A percentile compares a stretch with the other conserved stretches of the same genome.
phyloP scores from a whole-genome alignment of 2,888 invertebrate species.

The Plagodis dolabraria region DNA sequence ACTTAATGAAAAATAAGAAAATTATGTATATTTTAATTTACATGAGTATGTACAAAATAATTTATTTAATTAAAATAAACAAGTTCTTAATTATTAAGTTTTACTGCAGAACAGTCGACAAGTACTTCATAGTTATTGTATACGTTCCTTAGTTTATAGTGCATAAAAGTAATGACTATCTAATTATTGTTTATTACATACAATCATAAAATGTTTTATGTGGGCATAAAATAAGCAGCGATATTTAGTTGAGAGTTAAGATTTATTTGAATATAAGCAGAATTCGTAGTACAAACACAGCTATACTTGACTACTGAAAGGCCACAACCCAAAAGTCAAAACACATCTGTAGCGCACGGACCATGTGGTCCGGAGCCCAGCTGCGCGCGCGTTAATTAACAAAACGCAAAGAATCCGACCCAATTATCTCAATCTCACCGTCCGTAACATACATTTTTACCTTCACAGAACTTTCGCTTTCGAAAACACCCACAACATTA shows the following conservation, averaged over 20 bases:
- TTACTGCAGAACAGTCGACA: conserved; percentile 1
- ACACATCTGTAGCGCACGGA: conserved; percentile 28
- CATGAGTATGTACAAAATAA: too few relatives aligned
- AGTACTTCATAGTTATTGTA: conserved; percentile 36
- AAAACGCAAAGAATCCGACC: conserved; percentile 70
- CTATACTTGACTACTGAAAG: too few relatives aligned
- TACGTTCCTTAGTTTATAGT: conserved; percentile 32
- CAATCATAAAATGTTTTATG: conserved; percentile 16
- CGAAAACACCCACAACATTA: conserved; percentile 28
- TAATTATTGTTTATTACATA: conserved; percentile 27
- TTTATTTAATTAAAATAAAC: too few relatives aligned
- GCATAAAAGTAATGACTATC: conserved; percentile 42
- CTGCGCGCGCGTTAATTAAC: conserved; percentile 73
- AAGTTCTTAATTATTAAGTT: neutral
- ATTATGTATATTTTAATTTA: too few relatives aligned
- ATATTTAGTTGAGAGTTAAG: neutral
- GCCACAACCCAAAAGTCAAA: too few relatives aligned
- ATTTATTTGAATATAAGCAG: too few relatives aligned
- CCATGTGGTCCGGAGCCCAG: conserved; percentile 67
- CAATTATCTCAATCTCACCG: conserved; percentile 54
- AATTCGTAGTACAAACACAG: too few relatives aligned
- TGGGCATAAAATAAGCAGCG: neutral
- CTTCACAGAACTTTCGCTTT: conserved; percentile 26
- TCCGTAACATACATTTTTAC: conserved; percentile 34
- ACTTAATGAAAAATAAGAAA: too few relatives aligned